Evolutionary conservation across 2,113 vertebrate genomes (phyloP).

Genomic region (Toxostoma redivivum): DNA sequence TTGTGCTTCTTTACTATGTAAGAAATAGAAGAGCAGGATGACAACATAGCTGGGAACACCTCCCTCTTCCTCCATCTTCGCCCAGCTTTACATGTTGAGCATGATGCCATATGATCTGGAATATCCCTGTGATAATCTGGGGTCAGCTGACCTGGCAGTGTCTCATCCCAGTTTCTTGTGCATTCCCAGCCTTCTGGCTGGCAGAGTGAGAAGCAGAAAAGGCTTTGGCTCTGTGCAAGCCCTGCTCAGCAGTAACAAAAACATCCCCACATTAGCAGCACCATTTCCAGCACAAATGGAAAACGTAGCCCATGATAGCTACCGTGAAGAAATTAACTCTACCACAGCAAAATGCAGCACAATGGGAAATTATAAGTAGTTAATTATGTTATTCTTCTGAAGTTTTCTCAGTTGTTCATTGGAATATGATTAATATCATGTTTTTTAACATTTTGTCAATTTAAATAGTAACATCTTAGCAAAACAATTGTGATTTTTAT

Average conservation of each 20-base stretch:
- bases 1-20: not conserved
- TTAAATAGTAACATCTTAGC: not conserved
- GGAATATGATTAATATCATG: not conserved
- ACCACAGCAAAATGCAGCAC: not conserved
- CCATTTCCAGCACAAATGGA: not conserved
- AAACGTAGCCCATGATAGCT: not conserved
- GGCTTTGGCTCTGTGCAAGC: not conserved
- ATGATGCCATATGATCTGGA: not conserved
- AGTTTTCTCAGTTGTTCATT: not conserved
- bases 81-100: not conserved
- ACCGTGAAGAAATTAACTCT: not conserved
- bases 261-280: not conserved
- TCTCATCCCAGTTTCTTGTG: not conserved
- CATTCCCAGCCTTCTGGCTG: not conserved
- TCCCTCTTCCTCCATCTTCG: not conserved
- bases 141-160: not conserved
- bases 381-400: not conserved
- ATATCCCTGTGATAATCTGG: not conserved
- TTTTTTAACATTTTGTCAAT: not conserved
- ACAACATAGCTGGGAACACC: not conserved
- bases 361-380: not conserved
- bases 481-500: not conserved
- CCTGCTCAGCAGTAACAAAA: not conserved
- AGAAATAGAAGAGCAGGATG: not conserved
- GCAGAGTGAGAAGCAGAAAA: not conserved